Evolutionary conservation across 2,113 vertebrate species (phyloP), one percentile per base, ranked within the genome.

Genomic region (Oreochromis tanganicae): DNA sequence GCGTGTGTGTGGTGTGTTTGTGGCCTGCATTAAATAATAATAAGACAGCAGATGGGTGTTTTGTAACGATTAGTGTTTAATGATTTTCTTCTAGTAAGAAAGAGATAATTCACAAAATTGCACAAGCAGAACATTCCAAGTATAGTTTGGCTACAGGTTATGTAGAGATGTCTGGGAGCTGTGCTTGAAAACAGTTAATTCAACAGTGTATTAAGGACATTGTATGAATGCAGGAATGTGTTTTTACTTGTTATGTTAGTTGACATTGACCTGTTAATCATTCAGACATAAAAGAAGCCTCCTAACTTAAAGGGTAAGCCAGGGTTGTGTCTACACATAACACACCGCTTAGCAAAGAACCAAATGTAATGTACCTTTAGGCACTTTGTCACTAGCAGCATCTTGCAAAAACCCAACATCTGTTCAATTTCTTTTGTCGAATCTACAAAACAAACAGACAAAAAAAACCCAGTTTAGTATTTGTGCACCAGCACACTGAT

Each of bases 51-150:
- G 92, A 92, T 91, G 93, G 90, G 57, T 90, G 87, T 92, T 95
- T 92, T 92, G 90, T 89, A 92, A 90, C 81, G 36, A 93, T 94
- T 86, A 93, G 54, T 80, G 38, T 90, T 93, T 90, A 91, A 92
- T 90, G 87, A 89, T 91, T 91, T 38, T 78, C 81, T 71, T 79
- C 48, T 48, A 84, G 73, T n/a, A 41, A 63, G 57, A 88, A 92
- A 34, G 24, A 57, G 9, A 82, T n/a, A 34, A 82, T 66, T 89
- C 56, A 43, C 27, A 61, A 83, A 94, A 87, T 68, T 87, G 87
- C 85, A 80, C 54, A 50, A 81, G 66, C 82, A 87, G 90, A 82
- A 82, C 56, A 89, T 78, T 24, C 14, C 6, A 32, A 56, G 27
- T 43, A 9, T 29, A 41, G 68, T 57, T 84, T 1, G 38, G 41